Evolutionary conservation across 2,113 vertebrate genomes (phyloP).

Genomic region (Ranitomeya variabilis): DNA sequence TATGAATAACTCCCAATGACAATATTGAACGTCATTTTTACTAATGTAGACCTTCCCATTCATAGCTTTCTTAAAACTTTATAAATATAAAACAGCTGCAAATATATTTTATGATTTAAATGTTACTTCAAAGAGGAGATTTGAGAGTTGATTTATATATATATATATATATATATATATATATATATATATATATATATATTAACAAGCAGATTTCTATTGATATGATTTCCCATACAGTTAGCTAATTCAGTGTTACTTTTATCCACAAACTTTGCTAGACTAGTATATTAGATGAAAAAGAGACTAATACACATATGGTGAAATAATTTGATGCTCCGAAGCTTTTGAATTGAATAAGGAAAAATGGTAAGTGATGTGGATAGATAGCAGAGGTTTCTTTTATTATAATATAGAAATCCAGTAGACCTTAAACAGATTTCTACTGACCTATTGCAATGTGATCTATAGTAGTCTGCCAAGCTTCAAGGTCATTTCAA

Average conservation of each 20-base stretch:
- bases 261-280: slow-evolving; percentile 11
- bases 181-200: slow-evolving; percentile 4
- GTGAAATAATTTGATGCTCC: slow-evolving; percentile 30
- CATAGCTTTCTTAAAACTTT: neutral
- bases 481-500: slow-evolving; percentile 7
- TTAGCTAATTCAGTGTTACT: neutral
- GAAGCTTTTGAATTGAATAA: slow-evolving; percentile 28
- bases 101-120: neutral
- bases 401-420: neutral
- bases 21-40: neutral
- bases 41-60: neutral
- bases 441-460: neutral
- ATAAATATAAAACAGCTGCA: neutral
- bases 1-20: neutral
- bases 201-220: neutral
- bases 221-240: neutral
- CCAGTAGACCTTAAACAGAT: neutral
- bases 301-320: neutral
- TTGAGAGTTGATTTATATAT: neutral
- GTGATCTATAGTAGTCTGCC: neutral
- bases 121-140: neutral
- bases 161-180: neutral
- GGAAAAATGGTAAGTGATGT: slow-evolving; percentile 18
- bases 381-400: neutral
- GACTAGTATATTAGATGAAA: neutral